A percentile compares a stretch with the other conserved stretches of the same genome.
Conservation (phyloP, 1,140 invertebrate species). For the Euwallacea similis region DNA sequence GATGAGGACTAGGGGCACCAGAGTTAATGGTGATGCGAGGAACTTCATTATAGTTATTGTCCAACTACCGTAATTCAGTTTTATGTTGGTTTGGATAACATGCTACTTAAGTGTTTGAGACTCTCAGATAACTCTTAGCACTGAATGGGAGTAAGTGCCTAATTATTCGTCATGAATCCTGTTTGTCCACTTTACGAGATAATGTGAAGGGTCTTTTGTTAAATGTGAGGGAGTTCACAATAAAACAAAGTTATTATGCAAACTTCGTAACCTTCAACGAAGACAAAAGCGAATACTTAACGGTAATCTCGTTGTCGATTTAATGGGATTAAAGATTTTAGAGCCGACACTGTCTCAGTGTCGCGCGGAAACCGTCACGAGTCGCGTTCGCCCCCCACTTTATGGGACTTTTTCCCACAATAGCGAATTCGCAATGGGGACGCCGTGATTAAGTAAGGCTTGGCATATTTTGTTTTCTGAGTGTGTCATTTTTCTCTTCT, state of each 20-base stretch:
- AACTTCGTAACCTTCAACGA: background rate
- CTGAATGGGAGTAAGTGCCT: too few relatives aligned
- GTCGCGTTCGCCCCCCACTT: slow-evolving; percentile 13
- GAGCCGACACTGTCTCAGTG: slow-evolving; percentile 18
- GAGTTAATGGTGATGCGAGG: too few relatives aligned
- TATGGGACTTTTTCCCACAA: background rate
- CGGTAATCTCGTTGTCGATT: slow-evolving; percentile 27
- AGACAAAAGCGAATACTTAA: slow-evolving; percentile 11
- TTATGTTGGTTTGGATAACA: too few relatives aligned
- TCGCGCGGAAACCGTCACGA: slow-evolving; percentile 16
- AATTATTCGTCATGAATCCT: too few relatives aligned
- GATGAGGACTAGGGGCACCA: too few relatives aligned
- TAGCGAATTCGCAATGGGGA: background rate
- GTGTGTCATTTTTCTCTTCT: slow-evolving; percentile 24
- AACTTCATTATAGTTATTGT: too few relatives aligned
- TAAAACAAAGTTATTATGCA: background rate
- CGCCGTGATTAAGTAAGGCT: background rate
- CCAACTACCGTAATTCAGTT: too few relatives aligned
- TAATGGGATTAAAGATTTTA: slow-evolving; percentile 34
- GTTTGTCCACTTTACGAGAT: too few relatives aligned
- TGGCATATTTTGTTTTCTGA: background rate
- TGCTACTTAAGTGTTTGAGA: too few relatives aligned
- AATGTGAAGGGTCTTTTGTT: too few relatives aligned
- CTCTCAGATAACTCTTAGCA: too few relatives aligned
- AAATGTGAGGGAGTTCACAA: too few relatives aligned